Base-by-base conservation (phyloP, 2,797 vertebrate species). In the Oceanodroma leucorhoa region DNA sequence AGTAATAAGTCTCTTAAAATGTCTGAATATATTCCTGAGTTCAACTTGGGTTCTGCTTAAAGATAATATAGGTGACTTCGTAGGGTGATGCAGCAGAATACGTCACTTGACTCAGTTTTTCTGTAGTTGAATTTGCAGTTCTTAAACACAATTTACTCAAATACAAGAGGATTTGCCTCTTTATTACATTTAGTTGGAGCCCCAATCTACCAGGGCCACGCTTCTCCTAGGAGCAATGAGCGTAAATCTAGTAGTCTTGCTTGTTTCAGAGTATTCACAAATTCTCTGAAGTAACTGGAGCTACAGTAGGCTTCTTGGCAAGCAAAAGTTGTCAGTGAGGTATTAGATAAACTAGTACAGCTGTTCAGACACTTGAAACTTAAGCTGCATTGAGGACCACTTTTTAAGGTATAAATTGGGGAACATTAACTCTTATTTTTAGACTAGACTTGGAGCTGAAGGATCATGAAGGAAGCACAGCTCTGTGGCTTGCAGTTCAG, bases 391-490 rank as follows among this genome's bases (percentile, higher is more conserved):
- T 40, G 53, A 30, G 17, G 8, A n/a, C 20, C 34, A 36, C 55
- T 66, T 78, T 41, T 50, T 60, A 84, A 94, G 32, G 38, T 86
- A 45, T 77, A 80, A 83, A 84, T 0, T 87, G 65, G 23, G 51
- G 67, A 41, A 40, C 43, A 13, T 50, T 82, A 73, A 93, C n/a
- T 94, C 55, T 94, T 94, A 66, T 82, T 95, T 94, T 94, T 93
- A 99, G 99, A 60, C 97, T 99, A 76, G 99, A 99, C 94, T 97
- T 99, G 96, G 99, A 99, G 81, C 98, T 99, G 50, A 99, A 99
- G 96, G 99, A 99, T 96, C 99, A 99, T 0, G 99, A 99, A 83
- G 99, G 99, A 90, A 99, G 99, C 97, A 99, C 99, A 6, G 99
- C 99, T 40, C 97, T 99, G 93, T 99, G 99, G 99, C 98, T 99